Conservation (phyloP, 2,113 vertebrate genomes). For the Clarias batrachus region DNA sequence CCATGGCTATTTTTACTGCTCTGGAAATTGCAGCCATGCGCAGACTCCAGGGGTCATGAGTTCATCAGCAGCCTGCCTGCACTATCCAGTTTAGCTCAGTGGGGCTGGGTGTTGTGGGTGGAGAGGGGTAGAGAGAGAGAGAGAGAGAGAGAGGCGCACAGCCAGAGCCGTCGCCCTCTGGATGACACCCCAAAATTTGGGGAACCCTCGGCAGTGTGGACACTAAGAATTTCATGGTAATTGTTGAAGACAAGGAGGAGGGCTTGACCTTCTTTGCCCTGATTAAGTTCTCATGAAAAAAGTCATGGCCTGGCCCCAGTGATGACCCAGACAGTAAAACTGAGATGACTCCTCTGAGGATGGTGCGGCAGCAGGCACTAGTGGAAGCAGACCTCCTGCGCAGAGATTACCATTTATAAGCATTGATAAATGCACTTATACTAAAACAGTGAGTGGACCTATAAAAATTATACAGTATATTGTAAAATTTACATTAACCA, state of each 20-base stretch:
- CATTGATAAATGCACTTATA: conserved; percentile 11
- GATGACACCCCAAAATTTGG: conserved; percentile 68
- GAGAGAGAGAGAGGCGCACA: conserved; percentile 45
- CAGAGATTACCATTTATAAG: not conserved
- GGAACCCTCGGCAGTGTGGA: conserved; percentile 62
- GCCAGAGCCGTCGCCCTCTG: conserved; percentile 66
- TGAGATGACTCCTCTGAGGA: conserved; percentile 46
- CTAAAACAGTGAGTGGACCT: not conserved
- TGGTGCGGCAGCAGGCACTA: conserved; percentile 24
- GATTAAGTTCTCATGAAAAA: conserved; percentile 71
- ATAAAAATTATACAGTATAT: conserved; percentile 2
- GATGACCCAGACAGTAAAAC: conserved; percentile 61
- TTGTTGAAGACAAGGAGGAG: conserved; percentile 67
- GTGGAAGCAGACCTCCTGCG: not conserved
- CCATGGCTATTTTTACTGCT: conserved; percentile 67
- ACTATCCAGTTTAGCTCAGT: conserved; percentile 42
- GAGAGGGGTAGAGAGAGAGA: conserved; percentile 18
- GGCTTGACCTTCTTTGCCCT: conserved; percentile 63
- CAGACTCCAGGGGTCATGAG: conserved; percentile 68
- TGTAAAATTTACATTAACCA: not conserved
- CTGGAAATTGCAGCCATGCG: conserved; percentile 71
- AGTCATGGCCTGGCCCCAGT: conserved; percentile 53
- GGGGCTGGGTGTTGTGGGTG: conserved; percentile 39
- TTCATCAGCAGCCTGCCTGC: conserved; percentile 58
- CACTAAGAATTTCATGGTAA: conserved; percentile 77